Evolutionary conservation across 2,888 invertebrate species (phyloP).

Genomic region (Mesochorus sp.): DNA sequence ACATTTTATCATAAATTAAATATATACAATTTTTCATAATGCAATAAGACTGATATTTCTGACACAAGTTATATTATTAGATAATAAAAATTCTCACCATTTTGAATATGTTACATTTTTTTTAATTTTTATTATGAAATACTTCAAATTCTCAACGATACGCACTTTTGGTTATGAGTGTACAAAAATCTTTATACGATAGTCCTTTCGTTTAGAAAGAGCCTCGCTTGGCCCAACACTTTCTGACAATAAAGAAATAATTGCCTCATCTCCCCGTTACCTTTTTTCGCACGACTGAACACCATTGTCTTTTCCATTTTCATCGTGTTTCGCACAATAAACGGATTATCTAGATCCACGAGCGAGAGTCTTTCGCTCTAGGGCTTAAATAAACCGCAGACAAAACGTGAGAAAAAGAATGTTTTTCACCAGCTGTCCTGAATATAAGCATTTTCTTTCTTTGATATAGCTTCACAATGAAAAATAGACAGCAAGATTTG

Average conservation of each 20-base stretch:
- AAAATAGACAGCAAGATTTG: background rate
- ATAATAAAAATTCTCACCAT: no score
- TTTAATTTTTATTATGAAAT: no score
- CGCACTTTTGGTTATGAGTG: no score
- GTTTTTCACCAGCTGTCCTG: constrained; percentile 15
- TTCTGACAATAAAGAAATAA: background rate
- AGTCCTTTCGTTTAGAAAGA: background rate
- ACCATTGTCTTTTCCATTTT: constrained; percentile 40
- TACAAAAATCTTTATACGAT: no score
- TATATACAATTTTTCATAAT: no score
- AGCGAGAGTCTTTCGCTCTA: constrained; percentile 28
- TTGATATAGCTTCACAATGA: background rate
- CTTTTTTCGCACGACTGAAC: constrained; percentile 35
- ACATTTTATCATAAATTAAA: no score
- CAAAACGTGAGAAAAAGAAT: constrained; percentile 38
- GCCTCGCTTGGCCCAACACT: background rate
- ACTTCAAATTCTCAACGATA: no score
- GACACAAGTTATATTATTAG: no score
- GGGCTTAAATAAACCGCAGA: constrained; percentile 17
- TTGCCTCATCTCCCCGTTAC: constrained; percentile 4
- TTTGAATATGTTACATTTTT: no score
- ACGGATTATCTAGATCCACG: background rate
- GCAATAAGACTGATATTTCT: no score
- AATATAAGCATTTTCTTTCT: constrained; percentile 24
- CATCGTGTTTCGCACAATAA: constrained; percentile 22